Evolutionary conservation across 2,888 invertebrate genomes (phyloP), one percentile per base, ranked within the genome.

Genomic region (Drepanosiphum platanoidis): DNA sequence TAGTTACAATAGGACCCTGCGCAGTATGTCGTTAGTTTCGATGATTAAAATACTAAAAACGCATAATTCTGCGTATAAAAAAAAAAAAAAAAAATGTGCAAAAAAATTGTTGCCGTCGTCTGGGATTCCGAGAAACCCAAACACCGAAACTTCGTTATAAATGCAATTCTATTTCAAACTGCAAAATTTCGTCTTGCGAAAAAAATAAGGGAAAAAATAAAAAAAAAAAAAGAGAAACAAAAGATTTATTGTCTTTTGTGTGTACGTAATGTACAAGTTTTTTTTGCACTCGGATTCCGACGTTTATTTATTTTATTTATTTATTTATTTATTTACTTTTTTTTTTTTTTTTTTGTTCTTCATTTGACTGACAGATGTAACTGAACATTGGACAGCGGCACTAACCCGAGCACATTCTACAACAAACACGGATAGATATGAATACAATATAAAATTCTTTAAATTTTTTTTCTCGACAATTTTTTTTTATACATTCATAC

Each of bases 391-490:
- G 83, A 84, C 83, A 84, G 83, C 83, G 52, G 83, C 83, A 84
- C 75, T 84, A 84, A 77, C 83, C 83, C 75, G 83, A 84, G 83
- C 64, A 75, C 83, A 84, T 84, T 84, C 83, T 84, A 84, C 83
- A 84, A 84, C 83, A 84, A 84, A 74, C 75, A 84, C 83, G 83
- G 83, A 77, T 75, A 66, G 75, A 84, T 52, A 52, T 68, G 75
- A 84, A 84, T 84, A 75, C 83, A 84, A 84, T 84, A 84, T 75
- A 84, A 77, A 84, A 84, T 84, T 84, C 83, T 84, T 68, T 75
- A 84, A 75, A 84, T 58, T 34, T 68, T 75, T 83, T 75, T 84
- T 75, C 66, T 75, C 34, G 39, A 68, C 34, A 66, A 83, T 75
- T 80, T 83, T 82, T 79, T 74, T 72, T 82, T 83, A 83, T 83